Evolutionary conservation across 2,113 vertebrate species (phyloP), one percentile per base, ranked within the genome.

Genomic region (Entelurus aequoreus): DNA sequence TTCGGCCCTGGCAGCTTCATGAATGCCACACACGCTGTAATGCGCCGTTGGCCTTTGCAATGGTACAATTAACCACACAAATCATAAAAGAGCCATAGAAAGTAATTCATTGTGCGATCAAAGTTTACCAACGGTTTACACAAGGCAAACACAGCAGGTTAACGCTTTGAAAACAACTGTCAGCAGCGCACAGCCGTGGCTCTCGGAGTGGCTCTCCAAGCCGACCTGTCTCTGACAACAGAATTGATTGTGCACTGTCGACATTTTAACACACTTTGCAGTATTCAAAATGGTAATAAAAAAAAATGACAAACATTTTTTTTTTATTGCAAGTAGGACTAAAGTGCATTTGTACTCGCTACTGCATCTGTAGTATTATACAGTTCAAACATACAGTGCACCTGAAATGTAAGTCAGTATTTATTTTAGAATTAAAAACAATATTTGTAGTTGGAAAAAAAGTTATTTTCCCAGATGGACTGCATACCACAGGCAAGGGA

Each of bases 51-150:
- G 52, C 44, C n/a, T 58, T 38, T n/a, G 36, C 60, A 60, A 68
- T 65, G 56, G 48, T 71, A 68, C 68, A 70, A 63, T 53, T 63
- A 80, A 78, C 51, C 46, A 48, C 44, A 8, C 3, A 12, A 12
- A 46, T 12, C 40, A 77, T 75, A 71, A 78, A 80, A 65, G 40
- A 79, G 50, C 71, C 54, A 68, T 58, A 2, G 42, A 47, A 65
- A 65, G 68, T 54, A 47, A 65, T 62, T 65, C 68, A 58, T 4
- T 1, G 46, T 7, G 51, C 5, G 52, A 76, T 70, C 73, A 78
- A 75, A 80, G 79, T 71, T 76, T 56, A 62, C 71, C 59, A 74
- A 77, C 66, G 63, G 66, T 59, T 60, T 69, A 49, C 50, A 56
- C 47, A 44, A 56, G 14, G 64, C 65, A 74, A 79, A 82, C 79